Conservation (phyloP, 2,113 vertebrate species). For the Xiphias gladius region DNA sequence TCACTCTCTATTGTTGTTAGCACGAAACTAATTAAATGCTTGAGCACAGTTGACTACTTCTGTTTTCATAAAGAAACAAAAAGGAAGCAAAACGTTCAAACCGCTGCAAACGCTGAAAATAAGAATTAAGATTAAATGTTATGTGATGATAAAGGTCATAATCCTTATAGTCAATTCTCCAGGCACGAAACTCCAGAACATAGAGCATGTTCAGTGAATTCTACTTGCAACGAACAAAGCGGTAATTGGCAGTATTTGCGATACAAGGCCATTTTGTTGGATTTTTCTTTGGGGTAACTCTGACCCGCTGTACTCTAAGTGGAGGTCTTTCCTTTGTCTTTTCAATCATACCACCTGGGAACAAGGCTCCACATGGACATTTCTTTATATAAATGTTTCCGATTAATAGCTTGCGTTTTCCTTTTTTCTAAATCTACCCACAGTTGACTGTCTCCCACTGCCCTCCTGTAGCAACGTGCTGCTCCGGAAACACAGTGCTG, state of each 20-base stretch:
- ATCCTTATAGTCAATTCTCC: neutral
- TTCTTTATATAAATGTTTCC: too few species aligned
- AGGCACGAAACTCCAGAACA: neutral
- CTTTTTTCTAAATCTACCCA: too few species aligned
- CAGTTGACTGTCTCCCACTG: too few species aligned
- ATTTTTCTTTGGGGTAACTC: neutral
- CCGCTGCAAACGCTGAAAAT: neutral
- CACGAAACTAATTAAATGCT: slow-evolving; percentile 42
- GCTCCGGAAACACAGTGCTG: slow-evolving; percentile 13
- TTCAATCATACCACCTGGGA: neutral
- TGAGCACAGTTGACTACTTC: slow-evolving; percentile 18
- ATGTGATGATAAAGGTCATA: neutral
- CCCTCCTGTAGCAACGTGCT: neutral
- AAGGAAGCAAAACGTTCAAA: neutral
- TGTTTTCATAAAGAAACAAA: slow-evolving; percentile 14
- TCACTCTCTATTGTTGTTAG: slow-evolving; percentile 13
- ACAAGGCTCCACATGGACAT: neutral
- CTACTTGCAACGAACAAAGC: neutral
- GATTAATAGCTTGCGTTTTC: neutral
- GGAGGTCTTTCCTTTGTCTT: neutral
- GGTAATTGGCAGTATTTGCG: neutral
- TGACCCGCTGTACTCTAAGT: neutral
- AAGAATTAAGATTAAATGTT: slow-evolving; percentile 12
- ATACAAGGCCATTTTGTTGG: neutral
- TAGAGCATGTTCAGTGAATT: neutral